Conservation (phyloP, 1,140 invertebrate genomes). For the Drosophila rufa region DNA sequence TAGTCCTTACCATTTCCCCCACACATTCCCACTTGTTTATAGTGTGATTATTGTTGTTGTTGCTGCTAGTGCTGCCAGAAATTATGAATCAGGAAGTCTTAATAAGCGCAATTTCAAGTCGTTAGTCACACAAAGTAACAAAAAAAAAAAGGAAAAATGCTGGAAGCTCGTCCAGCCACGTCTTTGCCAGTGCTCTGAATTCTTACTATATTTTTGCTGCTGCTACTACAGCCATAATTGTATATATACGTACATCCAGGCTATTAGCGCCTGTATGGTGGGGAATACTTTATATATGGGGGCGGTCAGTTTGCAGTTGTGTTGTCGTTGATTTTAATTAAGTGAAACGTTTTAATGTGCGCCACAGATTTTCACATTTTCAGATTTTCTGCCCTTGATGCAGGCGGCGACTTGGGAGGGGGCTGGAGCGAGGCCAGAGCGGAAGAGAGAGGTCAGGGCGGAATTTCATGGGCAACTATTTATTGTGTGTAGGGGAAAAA, state of each 20-base stretch:
- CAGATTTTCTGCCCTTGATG: constrained; percentile 49
- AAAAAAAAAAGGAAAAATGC: constrained; percentile 25
- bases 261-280: constrained; percentile 56
- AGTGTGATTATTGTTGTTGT: constrained; percentile 22
- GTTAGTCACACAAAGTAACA: constrained; percentile 71
- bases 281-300: constrained; percentile 41
- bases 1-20: neutral
- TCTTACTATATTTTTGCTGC: constrained; percentile 31
- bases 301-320: constrained; percentile 57
- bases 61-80: constrained; percentile 57
- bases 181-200: constrained; percentile 49
- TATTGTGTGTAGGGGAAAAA: constrained; percentile 16
- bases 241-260: constrained; percentile 13
- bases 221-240: constrained; percentile 17
- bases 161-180: constrained; percentile 52
- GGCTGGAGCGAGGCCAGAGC: too few relatives aligned
- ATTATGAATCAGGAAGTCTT: constrained; percentile 84
- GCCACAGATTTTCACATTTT: constrained; percentile 60
- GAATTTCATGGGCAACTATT: constrained; percentile 41
- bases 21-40: constrained; percentile 5
- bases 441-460: neutral
- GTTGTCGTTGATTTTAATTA: constrained; percentile 74
- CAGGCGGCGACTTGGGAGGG: constrained; percentile 5
- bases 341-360: constrained; percentile 76
- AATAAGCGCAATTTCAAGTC: constrained; percentile 84